Conservation (phyloP, 2,888 invertebrate species). For the Exocentrus adspersus region DNA sequence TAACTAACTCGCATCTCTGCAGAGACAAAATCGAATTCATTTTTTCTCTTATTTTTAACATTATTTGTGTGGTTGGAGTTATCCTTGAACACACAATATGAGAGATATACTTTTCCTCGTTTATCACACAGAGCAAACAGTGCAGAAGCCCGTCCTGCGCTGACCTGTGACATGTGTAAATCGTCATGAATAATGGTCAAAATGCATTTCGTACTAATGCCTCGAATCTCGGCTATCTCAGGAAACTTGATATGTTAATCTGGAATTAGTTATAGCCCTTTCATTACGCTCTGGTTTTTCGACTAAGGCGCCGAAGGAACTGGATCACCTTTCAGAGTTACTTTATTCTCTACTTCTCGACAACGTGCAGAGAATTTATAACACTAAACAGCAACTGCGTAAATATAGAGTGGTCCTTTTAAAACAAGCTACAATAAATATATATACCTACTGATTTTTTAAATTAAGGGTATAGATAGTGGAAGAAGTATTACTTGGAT, state of each 20-base stretch:
- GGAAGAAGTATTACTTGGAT: no score
- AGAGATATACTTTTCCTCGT: not conserved
- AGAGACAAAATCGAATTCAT: not conserved
- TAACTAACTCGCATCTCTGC: no score
- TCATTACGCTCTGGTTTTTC: not conserved
- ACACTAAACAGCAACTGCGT: no score
- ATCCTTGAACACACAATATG: not conserved
- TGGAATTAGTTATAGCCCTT: not conserved
- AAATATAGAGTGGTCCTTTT: no score
- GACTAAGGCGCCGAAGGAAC: no score
- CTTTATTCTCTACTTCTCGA: no score
- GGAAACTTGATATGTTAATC: not conserved
- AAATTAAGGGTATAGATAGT: no score
- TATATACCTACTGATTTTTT: no score
- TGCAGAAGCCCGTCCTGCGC: not conserved
- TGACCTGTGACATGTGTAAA: not conserved
- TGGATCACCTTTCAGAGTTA: no score
- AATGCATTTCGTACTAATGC: not conserved
- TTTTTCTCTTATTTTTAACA: not conserved
- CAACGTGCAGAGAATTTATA: no score
- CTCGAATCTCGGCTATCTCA: not conserved
- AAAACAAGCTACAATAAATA: no score
- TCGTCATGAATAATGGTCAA: not conserved
- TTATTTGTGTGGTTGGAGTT: not conserved
- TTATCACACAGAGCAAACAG: not conserved